Conservation (phyloP, 2,797 vertebrate species). For the Channallabes apus region DNA sequence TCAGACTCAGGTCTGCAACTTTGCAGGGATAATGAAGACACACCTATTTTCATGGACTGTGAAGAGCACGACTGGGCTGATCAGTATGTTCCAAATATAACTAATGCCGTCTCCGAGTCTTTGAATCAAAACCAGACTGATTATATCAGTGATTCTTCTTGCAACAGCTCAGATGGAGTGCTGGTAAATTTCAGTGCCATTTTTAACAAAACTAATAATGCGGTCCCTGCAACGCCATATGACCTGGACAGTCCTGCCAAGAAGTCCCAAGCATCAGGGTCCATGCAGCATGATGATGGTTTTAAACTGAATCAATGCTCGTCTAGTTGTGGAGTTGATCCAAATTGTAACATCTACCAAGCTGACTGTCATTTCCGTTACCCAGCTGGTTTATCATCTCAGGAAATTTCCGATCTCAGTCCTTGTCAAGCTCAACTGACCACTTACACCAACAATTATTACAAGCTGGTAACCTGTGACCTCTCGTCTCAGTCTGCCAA, state of each 20-base stretch:
- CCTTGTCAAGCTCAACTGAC: slow-evolving; percentile 87
- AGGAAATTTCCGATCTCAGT: slow-evolving; percentile 78
- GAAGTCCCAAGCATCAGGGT: slow-evolving; percentile 60
- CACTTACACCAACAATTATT: slow-evolving; percentile 94
- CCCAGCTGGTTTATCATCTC: slow-evolving; percentile 67
- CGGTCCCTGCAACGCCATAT: slow-evolving; percentile 73
- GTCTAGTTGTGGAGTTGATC: slow-evolving; percentile 83
- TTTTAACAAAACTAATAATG: slow-evolving; percentile 85
- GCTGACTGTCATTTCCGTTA: slow-evolving; percentile 67
- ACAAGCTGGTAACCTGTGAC: slow-evolving; percentile 94
- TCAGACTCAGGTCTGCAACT: slow-evolving; percentile 68
- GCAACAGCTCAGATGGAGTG: slow-evolving; percentile 91
- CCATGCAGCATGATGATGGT: slow-evolving; percentile 61
- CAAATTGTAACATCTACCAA: slow-evolving; percentile 89
- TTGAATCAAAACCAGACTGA: slow-evolving; percentile 79
- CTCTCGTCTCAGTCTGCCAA: slow-evolving; percentile 90
- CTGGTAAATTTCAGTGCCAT: slow-evolving; percentile 94
- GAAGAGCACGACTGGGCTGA: slow-evolving; percentile 60
- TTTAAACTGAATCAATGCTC: slow-evolving; percentile 63
- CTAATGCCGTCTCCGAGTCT: slow-evolving; percentile 67
- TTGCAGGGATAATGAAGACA: slow-evolving; percentile 63
- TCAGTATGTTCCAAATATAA: slow-evolving; percentile 44
- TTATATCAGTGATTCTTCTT: slow-evolving; percentile 87
- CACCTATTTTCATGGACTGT: slow-evolving; percentile 67
- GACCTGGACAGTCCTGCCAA: slow-evolving; percentile 75